Evolutionary conservation across 1,140 invertebrate species (phyloP), one percentile per base, ranked within the genome.

Genomic region (Drosophila pallidifrons): DNA sequence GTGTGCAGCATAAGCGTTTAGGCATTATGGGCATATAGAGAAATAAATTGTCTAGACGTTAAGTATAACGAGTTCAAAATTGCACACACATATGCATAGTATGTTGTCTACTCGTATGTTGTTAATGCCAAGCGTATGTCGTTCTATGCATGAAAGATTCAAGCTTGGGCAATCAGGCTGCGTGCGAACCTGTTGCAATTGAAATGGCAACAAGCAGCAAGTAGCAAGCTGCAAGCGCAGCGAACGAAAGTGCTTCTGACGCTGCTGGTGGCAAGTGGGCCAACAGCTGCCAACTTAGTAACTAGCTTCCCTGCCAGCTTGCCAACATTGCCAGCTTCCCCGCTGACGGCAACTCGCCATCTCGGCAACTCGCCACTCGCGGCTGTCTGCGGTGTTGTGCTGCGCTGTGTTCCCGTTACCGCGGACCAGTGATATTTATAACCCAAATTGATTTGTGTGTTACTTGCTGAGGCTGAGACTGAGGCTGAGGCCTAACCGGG

Each of bases 361-460:
- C 30, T 38, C 35, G 8, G 8, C 35, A 38, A 32, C 30, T 25
- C 20, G 20, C 20, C 20, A 25, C 8, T 38, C 7, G 35, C 35
- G 35, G 1, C 35, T 38, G 46, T 59, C 15, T 13, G 54, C 55
- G 20, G 47, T 51, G 13, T 25, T 25, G 20, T 25, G 20, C 20
- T 25, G 20, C 20, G 20, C 15, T 43, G 43, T 43, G 43, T 57
- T 75, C 58, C 66, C 51, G 51, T 69, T 69, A 52, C 41, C 60
- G 58, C 71, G 28, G 45, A 35, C 5, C 15, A 49, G 15, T 32
- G 28, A 60, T 49, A 60, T 47, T 41, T 66, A 65, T 75, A 75
- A 77, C 75, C 75, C 55, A 77, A 75, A 77, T 77, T 68, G 65
- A 77, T 74, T 74, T 74, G 61, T 76, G 57, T 61, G 66, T 43